Conservation (phyloP, 2,113 vertebrate genomes). For the Nycticryphes semicollaris region DNA sequence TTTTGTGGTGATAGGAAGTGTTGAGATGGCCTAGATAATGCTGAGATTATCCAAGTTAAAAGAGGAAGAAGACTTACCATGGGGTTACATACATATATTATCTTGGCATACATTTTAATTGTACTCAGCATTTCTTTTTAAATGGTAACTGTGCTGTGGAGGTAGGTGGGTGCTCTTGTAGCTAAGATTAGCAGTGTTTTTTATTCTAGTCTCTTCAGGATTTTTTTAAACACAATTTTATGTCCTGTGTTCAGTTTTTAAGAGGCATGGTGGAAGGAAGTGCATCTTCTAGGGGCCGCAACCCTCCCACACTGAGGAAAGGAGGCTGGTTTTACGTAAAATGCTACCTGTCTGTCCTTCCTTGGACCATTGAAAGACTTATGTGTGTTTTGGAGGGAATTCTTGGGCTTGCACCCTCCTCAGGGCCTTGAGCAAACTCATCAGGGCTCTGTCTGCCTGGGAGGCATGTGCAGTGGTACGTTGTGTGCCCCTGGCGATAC, state of each 20-base stretch:
- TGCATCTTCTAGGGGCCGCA: background rate
- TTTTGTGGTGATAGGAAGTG: background rate
- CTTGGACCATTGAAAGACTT: background rate
- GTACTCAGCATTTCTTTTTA: background rate
- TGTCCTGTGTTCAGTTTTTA: background rate
- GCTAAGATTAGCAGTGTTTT: background rate
- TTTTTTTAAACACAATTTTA: background rate
- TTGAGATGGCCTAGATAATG: background rate
- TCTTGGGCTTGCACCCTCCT: fast-evolving
- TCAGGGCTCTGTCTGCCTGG: fast-evolving
- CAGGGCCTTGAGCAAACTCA: background rate
- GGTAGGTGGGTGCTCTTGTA: background rate
- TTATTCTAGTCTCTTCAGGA: background rate
- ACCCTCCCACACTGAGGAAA: background rate
- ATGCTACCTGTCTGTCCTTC: background rate
- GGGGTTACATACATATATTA: background rate
- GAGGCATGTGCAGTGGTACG: fast-evolving
- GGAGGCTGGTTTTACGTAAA: background rate
- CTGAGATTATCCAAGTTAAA: background rate
- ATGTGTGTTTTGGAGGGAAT: background rate
- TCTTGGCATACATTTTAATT: background rate
- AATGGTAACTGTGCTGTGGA: background rate
- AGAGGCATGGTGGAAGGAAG: background rate
- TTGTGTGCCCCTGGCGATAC: background rate
- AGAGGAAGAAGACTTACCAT: background rate